A percentile compares a stretch with the other conserved stretches of the same genome.
Conservation (phyloP, 2,888 invertebrate genomes). For the Oscheius myriophilus region DNA sequence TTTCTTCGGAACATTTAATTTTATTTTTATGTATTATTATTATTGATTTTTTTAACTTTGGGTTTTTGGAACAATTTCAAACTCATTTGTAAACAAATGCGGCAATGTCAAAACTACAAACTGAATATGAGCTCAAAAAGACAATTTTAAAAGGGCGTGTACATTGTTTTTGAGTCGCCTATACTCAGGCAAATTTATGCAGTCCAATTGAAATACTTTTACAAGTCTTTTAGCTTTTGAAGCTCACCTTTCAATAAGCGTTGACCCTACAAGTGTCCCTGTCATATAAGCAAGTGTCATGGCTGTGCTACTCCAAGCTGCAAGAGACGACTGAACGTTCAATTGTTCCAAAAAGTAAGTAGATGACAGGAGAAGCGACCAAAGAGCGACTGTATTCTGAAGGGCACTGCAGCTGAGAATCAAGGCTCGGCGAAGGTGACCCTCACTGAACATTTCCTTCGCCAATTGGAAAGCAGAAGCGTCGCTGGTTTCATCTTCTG, state of each 20-base stretch:
- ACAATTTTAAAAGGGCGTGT: too few species aligned
- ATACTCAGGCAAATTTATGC: too few species aligned
- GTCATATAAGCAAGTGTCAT: slow-evolving; percentile 57
- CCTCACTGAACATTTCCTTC: slow-evolving; percentile 43
- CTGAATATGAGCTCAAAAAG: too few species aligned
- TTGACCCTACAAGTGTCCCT: slow-evolving; percentile 52
- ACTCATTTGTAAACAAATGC: too few species aligned
- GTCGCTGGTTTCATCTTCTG: slow-evolving; percentile 38
- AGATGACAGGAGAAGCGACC: slow-evolving; percentile 58
- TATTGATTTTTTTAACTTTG: too few species aligned
- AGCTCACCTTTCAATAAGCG: slow-evolving; percentile 58
- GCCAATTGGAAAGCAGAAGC: slow-evolving; percentile 28
- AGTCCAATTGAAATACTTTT: too few species aligned
- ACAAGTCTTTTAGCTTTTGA: too few species aligned
- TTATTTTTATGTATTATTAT: too few species aligned
- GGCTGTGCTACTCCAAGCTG: slow-evolving; percentile 55
- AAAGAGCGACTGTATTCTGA: slow-evolving; percentile 58
- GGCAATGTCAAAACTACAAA: too few species aligned
- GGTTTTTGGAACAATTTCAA: too few species aligned
- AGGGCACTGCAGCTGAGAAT: slow-evolving; percentile 43
- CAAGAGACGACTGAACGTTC: slow-evolving; percentile 39
- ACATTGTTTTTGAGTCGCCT: too few species aligned
- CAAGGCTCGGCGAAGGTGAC: slow-evolving; percentile 56
- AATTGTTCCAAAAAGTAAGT: slow-evolving; percentile 51
- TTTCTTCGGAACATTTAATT: too few species aligned